These are phyloP conservation scores for Phymanthus crucifer DNA, from an alignment of 92 coral and sea anemone genomes.

Conservation along the genomic window DNA sequence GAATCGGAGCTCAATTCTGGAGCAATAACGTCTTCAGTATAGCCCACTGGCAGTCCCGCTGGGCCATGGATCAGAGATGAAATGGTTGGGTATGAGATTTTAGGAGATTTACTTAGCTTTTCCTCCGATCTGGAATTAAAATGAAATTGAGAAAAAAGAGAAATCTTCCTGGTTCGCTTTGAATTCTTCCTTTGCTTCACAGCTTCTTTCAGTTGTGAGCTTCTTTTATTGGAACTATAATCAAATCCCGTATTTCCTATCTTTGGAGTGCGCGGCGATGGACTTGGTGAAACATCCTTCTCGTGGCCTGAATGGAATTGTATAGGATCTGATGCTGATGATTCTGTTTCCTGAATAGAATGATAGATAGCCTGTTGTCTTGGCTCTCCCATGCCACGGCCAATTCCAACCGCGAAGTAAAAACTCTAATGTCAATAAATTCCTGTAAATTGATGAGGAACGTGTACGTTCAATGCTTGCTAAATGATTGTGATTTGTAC, in stretches of 20 bases:
- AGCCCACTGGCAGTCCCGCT: slow-evolving; percentile 16
- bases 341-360: slow-evolving; percentile 36
- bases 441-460: neutral
- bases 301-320: slow-evolving; percentile 83
- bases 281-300: slow-evolving; percentile 30
- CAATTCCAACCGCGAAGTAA: neutral
- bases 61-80: slow-evolving; percentile 26
- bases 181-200: slow-evolving; percentile 38
- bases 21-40: slow-evolving; percentile 11
- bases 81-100: slow-evolving; percentile 49
- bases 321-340: slow-evolving; percentile 60
- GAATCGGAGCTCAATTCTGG: slow-evolving; percentile 59
- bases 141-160: slow-evolving; percentile 79
- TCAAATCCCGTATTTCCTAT: neutral
- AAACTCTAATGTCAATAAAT: neutral
- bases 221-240: slow-evolving; percentile 10
- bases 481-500: neutral
- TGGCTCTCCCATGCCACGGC: slow-evolving; percentile 15
- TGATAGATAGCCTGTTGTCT: neutral
- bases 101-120: slow-evolving; percentile 55
- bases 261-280: slow-evolving; percentile 21
- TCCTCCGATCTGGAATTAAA: slow-evolving; percentile 73
- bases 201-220: slow-evolving; percentile 7
- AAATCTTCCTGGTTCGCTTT: slow-evolving; percentile 71
- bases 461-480: neutral